Conservation (phyloP, 2,888 invertebrate species). For the Sminthurinus aureus region DNA sequence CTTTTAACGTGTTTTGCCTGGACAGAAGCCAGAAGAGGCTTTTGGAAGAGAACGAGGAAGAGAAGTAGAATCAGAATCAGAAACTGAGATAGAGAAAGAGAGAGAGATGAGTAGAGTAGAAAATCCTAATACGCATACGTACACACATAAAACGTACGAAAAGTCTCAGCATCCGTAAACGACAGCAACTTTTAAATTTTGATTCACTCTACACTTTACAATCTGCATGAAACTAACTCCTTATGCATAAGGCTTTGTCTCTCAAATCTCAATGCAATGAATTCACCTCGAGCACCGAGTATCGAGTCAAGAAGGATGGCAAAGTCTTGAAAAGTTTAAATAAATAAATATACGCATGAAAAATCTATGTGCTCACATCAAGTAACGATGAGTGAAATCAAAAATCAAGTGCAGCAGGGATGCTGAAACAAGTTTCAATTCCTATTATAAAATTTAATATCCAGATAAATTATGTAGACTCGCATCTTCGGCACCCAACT, state of each 20-base stretch:
- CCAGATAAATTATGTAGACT: background rate
- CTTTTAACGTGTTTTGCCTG: conserved; percentile 4
- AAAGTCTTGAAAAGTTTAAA: background rate
- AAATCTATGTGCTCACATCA: too few relatives aligned
- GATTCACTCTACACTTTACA: background rate
- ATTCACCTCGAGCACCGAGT: background rate
- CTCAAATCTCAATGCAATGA: too few relatives aligned
- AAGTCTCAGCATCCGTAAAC: background rate
- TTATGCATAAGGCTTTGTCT: background rate
- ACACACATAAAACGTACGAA: background rate
- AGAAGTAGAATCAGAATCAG: background rate
- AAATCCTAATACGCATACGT: background rate
- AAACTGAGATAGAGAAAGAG: background rate
- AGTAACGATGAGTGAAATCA: conserved; percentile 5
- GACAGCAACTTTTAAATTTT: background rate
- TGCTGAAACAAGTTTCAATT: background rate
- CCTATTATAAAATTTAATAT: background rate
- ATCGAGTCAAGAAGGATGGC: background rate
- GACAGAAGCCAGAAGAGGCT: background rate
- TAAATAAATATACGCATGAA: background rate
- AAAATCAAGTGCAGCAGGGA: conserved; percentile 2
- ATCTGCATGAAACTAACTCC: background rate
- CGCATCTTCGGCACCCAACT: background rate
- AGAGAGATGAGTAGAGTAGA: background rate
- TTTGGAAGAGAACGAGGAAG: too few relatives aligned